Conservation (phyloP, 1,140 invertebrate species). For the Zaprionus nigranus region DNA sequence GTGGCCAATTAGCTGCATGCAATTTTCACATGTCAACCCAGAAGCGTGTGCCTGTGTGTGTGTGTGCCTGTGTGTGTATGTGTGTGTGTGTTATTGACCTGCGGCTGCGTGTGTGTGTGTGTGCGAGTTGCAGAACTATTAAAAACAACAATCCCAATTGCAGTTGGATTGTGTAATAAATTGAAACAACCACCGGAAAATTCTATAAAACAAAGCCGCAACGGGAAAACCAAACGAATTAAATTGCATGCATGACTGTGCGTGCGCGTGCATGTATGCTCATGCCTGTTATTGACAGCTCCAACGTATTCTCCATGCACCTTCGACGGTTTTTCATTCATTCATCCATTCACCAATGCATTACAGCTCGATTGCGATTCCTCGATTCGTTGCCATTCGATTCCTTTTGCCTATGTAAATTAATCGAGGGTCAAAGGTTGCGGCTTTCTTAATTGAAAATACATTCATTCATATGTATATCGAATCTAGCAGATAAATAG, state of each 20-base stretch:
- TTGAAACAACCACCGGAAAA: conserved; percentile 78
- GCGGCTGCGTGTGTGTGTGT: conserved; percentile 14
- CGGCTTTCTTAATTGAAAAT: conserved; percentile 2
- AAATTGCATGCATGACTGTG: conserved; percentile 55
- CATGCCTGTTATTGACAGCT: conserved; percentile 63
- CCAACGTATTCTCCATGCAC: conserved; percentile 23
- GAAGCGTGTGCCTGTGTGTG: conserved; percentile 7
- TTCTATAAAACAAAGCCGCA: conserved; percentile 71
- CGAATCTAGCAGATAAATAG: background rate
- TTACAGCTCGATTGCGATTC: background rate
- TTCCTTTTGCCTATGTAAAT: background rate
- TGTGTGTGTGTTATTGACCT: conserved; percentile 44
- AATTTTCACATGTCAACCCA: conserved; percentile 73
- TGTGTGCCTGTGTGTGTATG: conserved; percentile 21
- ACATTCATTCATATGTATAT: background rate
- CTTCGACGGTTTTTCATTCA: conserved; percentile 19
- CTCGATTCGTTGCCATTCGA: background rate
- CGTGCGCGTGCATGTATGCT: conserved; percentile 14
- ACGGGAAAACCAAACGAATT: conserved; percentile 70
- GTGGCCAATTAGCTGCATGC: conserved; percentile 76
- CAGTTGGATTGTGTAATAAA: conserved; percentile 67
- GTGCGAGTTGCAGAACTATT: conserved; percentile 44
- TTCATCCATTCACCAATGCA: background rate
- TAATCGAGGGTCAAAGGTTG: background rate
- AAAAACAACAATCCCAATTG: conserved; percentile 41